Base-by-base conservation (phyloP, 2,888 invertebrate genomes). In the Protonemura montana region DNA sequence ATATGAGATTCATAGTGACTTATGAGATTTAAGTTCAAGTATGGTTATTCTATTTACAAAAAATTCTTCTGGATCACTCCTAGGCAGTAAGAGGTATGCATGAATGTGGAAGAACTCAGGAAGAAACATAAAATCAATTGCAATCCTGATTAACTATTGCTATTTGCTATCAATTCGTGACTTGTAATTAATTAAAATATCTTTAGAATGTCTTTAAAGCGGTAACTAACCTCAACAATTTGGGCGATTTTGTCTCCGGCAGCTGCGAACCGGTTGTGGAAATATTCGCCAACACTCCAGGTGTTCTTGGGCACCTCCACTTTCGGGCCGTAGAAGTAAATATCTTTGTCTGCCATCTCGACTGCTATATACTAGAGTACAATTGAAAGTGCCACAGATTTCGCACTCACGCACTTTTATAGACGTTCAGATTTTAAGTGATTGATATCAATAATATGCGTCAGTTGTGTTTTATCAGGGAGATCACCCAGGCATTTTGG, bases 241-340 rank as follows among this genome's bases (percentile, higher is more conserved):
- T 78, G 78, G 26, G 78, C 78, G 78, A 78, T 78, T 28, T 78
- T 78, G 25, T 78, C 78, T 10, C 78, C 78, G 1, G 21, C 78
- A 0, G 78, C 78, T 27, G 10, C 78, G 27, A 28, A 13, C 26
- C 78, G 78, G 10, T 26, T 10, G 26, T 26, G 10, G 28, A 78
- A 78, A 13, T 27, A 78, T n/a, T 78, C 78, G 2, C 78, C 78
- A 7, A 78, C 27, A 26, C 78, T 7, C 78, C 26, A 28, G 2
- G 78, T 13, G 26, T 78, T 78, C 78, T 78, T 78, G 3, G 78
- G 26, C 27, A 13, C n/a, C 6, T 78, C 78, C 27, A 78, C 78
- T 16, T 78, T 78, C 5, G 78, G 78, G 0, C 78, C 78, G 28
- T 78, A 78, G 27, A 28, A 26, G 25, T 25, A 26, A 29, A 81